Conservation (phyloP, 2,113 vertebrate species). For the Anguilla rostrata region DNA sequence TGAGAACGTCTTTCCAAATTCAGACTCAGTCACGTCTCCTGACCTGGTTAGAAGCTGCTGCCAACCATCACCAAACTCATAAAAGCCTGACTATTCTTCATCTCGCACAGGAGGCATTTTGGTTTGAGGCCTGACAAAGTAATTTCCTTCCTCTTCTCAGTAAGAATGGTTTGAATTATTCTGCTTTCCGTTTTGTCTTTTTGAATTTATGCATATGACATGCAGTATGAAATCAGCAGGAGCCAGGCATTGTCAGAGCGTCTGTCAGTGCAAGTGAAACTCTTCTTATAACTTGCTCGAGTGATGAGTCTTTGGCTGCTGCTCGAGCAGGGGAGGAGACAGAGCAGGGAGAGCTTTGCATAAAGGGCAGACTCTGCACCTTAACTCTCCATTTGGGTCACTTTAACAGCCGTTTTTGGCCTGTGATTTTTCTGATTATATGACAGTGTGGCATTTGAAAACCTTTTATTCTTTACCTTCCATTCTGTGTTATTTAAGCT, state of each 20-base stretch:
- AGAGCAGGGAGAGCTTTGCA: background rate
- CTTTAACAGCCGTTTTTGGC: slow-evolving; percentile 4
- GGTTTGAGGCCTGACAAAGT: slow-evolving; percentile 24
- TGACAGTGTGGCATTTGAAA: background rate
- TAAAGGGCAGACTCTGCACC: background rate
- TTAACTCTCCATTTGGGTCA: background rate
- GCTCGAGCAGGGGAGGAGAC: slow-evolving; percentile 38
- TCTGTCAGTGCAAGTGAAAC: slow-evolving; percentile 52
- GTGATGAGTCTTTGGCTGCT: slow-evolving; percentile 31
- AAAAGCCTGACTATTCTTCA: background rate
- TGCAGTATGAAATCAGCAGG: slow-evolving; percentile 41
- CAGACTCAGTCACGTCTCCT: background rate
- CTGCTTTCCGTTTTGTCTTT: slow-evolving; percentile 28
- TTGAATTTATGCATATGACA: slow-evolving; percentile 54
- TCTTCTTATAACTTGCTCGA: slow-evolving; percentile 42
- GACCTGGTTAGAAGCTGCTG: background rate
- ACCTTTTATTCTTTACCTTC: background rate
- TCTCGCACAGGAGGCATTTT: background rate
- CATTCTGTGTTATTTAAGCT: too few species aligned
- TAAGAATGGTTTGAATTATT: slow-evolving; percentile 43
- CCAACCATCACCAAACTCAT: background rate
- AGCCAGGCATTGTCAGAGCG: slow-evolving; percentile 39
- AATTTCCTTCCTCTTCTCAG: slow-evolving; percentile 34
- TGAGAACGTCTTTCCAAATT: background rate
- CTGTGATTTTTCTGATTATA: background rate